Conservation (phyloP, 1,140 invertebrate species). For the Calliopsis andreniformis region DNA sequence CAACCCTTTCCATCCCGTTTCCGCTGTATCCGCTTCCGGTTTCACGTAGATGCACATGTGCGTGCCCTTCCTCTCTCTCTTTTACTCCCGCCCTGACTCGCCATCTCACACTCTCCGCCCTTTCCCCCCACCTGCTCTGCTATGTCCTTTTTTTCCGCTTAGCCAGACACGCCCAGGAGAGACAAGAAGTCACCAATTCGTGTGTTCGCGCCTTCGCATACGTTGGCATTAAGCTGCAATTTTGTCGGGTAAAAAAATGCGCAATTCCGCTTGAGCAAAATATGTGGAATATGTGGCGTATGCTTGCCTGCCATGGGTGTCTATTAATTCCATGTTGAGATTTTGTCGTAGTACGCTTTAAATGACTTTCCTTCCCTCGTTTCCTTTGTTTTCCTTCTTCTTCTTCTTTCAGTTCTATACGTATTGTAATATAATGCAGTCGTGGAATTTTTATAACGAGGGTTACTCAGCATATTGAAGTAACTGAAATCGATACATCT, state of each 20-base stretch:
- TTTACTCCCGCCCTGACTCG: background rate
- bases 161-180: slow-evolving; percentile 17
- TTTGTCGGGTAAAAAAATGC: slow-evolving; percentile 25
- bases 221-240: slow-evolving; percentile 45
- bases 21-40: slow-evolving; percentile 59
- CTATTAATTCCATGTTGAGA: slow-evolving; percentile 33
- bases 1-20: slow-evolving; percentile 43
- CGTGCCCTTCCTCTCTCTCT: slow-evolving; percentile 6
- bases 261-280: slow-evolving; percentile 43
- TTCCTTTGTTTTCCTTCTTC: background rate
- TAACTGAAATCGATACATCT: background rate
- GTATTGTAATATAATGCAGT: too few species aligned
- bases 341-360: slow-evolving; percentile 2
- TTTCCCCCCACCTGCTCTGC: background rate
- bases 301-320: background rate
- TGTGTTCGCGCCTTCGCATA: slow-evolving; percentile 17
- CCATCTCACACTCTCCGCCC: background rate
- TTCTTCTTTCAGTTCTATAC: background rate
- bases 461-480: slow-evolving; percentile 24
- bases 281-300: slow-evolving; percentile 12
- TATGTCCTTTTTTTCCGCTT: background rate
- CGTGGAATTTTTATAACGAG: slow-evolving; percentile 15
- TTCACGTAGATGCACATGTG: slow-evolving; percentile 55
- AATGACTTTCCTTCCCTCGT: slow-evolving; percentile 3
- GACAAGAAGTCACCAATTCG: slow-evolving; percentile 42